A percentile compares a stretch with the other conserved stretches of the same genome.
These are phyloP conservation scores for Phalacrocorax brasilianus DNA, from an alignment of 2,113 vertebrate species.

Conservation along the genomic window DNA sequence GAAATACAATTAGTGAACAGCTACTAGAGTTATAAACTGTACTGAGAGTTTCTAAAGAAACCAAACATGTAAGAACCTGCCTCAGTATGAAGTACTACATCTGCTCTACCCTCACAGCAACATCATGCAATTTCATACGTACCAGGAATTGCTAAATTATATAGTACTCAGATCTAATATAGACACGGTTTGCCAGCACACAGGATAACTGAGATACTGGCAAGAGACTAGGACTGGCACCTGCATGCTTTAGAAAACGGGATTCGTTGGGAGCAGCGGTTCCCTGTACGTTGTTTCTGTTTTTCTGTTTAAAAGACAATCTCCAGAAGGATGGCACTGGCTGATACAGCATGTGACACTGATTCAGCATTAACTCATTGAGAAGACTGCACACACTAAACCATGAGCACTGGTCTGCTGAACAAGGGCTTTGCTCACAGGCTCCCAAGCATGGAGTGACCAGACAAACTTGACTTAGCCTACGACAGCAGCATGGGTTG, in stretches of 20 bases:
- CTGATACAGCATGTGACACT: not conserved
- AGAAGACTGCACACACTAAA: not conserved
- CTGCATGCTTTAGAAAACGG: fast-evolving
- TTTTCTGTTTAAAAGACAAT: not conserved
- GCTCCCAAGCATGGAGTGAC: not conserved
- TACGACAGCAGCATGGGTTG: not conserved
- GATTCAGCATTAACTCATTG: not conserved
- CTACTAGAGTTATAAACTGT: not conserved
- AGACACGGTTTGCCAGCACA: not conserved
- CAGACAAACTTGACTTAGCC: not conserved
- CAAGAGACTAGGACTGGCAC: not conserved
- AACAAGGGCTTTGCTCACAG: not conserved
- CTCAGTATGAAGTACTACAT: not conserved
- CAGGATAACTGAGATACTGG: not conserved
- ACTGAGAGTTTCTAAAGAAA: not conserved
- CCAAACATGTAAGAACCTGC: not conserved
- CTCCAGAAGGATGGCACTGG: not conserved
- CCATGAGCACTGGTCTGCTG: not conserved
- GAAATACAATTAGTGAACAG: not conserved
- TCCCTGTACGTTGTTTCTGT: not conserved
- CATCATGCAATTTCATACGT: not conserved
- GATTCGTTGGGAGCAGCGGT: not conserved
- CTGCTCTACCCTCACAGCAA: not conserved
- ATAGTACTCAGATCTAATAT: not conserved
- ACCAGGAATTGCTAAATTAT: not conserved